These are phyloP conservation scores for Myotis yumanensis DNA, from an alignment of 2,113 vertebrate genomes.

Conservation along the genomic window DNA sequence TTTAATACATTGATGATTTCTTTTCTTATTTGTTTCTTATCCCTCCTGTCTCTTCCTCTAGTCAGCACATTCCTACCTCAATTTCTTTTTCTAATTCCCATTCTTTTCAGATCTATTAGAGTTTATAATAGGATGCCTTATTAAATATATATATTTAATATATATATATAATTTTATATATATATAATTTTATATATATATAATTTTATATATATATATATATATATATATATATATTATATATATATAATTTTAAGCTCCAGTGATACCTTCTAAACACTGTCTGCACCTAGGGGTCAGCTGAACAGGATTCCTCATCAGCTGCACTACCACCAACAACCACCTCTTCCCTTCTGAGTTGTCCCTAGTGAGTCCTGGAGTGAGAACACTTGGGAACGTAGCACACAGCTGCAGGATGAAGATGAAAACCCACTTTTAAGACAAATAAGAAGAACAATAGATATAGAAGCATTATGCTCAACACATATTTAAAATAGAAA, in stretches of 20 bases:
- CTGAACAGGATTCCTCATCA: neutral
- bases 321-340: neutral
- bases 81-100: neutral
- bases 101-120: neutral
- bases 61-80: neutral
- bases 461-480: neutral
- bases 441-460: neutral
- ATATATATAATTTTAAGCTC: neutral
- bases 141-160: too few relatives aligned
- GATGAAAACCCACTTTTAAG: neutral
- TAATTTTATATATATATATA: too few relatives aligned
- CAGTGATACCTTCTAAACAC: neutral
- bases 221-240: too few relatives aligned
- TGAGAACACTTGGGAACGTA: neutral
- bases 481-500: slow-evolving; percentile 49
- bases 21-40: neutral
- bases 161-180: too few relatives aligned
- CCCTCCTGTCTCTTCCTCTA: neutral
- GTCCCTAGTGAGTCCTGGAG: neutral
- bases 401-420: neutral
- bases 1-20: neutral
- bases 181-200: too few relatives aligned
- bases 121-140: neutral
- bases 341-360: neutral
- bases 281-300: neutral